Conservation (phyloP, 2,113 vertebrate species). For the Serilophus lunatus region DNA sequence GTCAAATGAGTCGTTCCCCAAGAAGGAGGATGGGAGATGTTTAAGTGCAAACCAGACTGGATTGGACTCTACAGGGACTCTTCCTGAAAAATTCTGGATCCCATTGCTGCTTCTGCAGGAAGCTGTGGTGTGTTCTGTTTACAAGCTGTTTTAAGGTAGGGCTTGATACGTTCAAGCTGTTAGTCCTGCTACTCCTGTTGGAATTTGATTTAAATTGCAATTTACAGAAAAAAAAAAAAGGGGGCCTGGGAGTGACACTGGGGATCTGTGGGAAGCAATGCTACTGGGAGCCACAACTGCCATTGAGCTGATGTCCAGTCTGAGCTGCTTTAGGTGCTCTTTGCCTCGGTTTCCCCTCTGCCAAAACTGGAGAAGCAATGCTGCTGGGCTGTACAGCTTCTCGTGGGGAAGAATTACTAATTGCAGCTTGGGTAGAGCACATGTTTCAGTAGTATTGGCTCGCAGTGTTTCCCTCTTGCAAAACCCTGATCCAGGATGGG, state of each 20-base stretch:
- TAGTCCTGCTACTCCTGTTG: neutral
- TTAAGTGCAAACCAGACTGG: neutral
- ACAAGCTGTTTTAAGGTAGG: neutral
- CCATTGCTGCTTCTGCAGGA: neutral
- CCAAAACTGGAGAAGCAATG: neutral
- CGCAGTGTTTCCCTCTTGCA: neutral
- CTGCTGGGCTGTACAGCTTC: neutral
- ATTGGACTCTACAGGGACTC: neutral
- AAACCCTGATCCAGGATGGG: neutral
- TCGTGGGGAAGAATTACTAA: neutral
- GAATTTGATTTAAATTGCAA: neutral
- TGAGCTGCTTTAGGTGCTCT: neutral
- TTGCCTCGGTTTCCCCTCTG: constrained; percentile 11
- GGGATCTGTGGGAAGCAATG: neutral
- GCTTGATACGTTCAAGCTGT: neutral
- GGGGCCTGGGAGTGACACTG: neutral
- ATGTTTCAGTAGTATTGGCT: neutral
- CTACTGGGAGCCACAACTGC: neutral
- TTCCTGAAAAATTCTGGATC: neutral
- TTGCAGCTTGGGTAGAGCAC: neutral
- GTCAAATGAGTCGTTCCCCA: neutral
- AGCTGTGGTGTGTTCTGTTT: neutral
- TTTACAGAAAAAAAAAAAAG: neutral
- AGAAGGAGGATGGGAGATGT: neutral
- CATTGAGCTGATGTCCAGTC: neutral